Conservation (phyloP, 1,140 invertebrate species). For the Schlechtendalia chinensis region DNA sequence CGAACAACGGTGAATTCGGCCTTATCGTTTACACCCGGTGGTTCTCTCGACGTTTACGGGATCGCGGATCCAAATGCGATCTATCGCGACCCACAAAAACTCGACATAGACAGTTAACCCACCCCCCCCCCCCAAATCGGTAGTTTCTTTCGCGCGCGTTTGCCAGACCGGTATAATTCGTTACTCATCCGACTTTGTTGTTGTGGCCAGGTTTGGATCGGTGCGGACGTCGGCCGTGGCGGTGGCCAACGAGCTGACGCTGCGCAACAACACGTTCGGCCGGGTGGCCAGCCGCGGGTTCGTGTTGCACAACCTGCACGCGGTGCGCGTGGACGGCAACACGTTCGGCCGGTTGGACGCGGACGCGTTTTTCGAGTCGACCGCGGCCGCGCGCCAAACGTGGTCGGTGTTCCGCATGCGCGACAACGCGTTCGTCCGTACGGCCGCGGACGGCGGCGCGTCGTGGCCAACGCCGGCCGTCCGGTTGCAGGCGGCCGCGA, state of each 20-base stretch:
- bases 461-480: background rate
- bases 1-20: no score
- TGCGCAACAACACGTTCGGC: background rate
- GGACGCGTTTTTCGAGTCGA: constrained; percentile 7
- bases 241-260: background rate
- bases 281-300: background rate
- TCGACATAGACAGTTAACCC: no score
- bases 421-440: constrained; percentile 15
- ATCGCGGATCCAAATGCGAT: no score
- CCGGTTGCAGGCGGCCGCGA: background rate
- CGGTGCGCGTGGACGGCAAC: background rate
- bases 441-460: background rate
- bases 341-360: background rate
- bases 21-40: no score
- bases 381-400: no score
- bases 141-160: no score
- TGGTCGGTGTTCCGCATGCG: background rate
- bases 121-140: no score
- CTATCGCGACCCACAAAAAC: no score
- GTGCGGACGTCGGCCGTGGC: background rate
- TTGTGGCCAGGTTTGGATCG: background rate
- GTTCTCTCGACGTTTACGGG: no score
- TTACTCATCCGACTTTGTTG: no score
- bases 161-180: no score
- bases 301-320: background rate